Evolutionary conservation across 2,888 invertebrate genomes (phyloP), one percentile per base, ranked within the genome.

Genomic region (Gymnoscelis rufifasciata): DNA sequence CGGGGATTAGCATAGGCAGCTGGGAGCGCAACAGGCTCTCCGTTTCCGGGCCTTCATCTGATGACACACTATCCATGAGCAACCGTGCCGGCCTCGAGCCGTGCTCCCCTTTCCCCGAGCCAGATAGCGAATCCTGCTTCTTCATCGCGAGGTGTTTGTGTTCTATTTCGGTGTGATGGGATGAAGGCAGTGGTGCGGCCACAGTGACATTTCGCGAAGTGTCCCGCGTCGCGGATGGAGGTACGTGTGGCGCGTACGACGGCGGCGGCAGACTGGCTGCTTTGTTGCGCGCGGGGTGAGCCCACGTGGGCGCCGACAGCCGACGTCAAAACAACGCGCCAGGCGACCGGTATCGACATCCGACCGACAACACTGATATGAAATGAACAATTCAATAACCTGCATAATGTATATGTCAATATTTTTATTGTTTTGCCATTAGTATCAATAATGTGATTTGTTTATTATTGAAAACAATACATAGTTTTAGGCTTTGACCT

Each of bases 1-100:
- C 72, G 24, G 72, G 68, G 38, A 81, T 70, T 47, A 83, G 66
- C 43, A 71, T 69, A 8, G 74, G 72, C 30, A 78, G 70, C 57
- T 77, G 79, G 11, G 70, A 63, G 56, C 57, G 66, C 56, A 88
- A 69, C 50, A 88, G 70, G 39, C 76, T 75, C 67, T 87, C 83
- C 15, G 81, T 79, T 68, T 88, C 88, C 48, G 81, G 84, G 43
- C 83, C 83, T 55, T 88, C 86, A 55, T 83, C 83, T 47, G 87
- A 87, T 39, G 87, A 87, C 57, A 83, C 68, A 66, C 86, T 87
- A 60, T 86, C 84, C 54, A 78, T 78, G 51, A 83, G 72, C 53
- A 81, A 60, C 44, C 82, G 76, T 42, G 70, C 58, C 51, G 81
- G 63, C 68, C 78, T 77, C 65, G 76, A 68, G 38, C 66, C 74